Base-by-base conservation (phyloP, 1,140 invertebrate genomes). In the Bradysia coprophila region DNA sequence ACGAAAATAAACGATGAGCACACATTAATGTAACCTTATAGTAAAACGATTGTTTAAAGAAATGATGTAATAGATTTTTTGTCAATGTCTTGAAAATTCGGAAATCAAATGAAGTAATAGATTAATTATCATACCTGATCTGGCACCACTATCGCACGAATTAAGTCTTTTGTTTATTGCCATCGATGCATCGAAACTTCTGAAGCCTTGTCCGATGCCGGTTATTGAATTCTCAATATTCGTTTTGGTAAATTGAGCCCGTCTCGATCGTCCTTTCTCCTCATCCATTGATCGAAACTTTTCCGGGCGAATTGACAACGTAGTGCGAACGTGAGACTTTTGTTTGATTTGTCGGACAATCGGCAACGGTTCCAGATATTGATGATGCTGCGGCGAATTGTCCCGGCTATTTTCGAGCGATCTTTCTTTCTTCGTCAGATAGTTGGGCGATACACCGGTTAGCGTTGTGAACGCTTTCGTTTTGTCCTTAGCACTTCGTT, bases 101-200 rank as follows among this genome's bases (percentile, higher is more conserved):
- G n/a, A n/a, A n/a, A n/a, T n/a, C n/a, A n/a, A n/a, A n/a, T n/a
- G n/a, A n/a, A n/a, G n/a, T n/a, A n/a, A n/a, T n/a, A n/a, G n/a
- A 39, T 34, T 15, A 42, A 38, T 16, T 16, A 10, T 15, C 53
- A 50, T 33, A 61, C 58, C 58, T 48, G 58, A 61, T 49, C 58
- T 46, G 9, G 58, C 58, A 13, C 58, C 58, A 21, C 58, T 61
- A 41, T 61, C 58, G 41, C 58, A 61, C 10, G 58, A 61, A 43
- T 61, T 61, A 3, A 61, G 48, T 5, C 58, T 50, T 34, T 57
- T 53, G 40, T 49, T 60, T 24, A 51, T 49, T n/a, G n/a, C n/a
- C n/a, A n/a, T n/a, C 16, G 49, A 49, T 20, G 51, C 54, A 36
- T 61, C 58, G 21, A 61, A 57, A 42, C 57, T 60, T 31, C 58